Evolutionary conservation across 2,113 vertebrate genomes (phyloP), one percentile per base, ranked within the genome.

Genomic region (Thamnophis sirtalis): DNA sequence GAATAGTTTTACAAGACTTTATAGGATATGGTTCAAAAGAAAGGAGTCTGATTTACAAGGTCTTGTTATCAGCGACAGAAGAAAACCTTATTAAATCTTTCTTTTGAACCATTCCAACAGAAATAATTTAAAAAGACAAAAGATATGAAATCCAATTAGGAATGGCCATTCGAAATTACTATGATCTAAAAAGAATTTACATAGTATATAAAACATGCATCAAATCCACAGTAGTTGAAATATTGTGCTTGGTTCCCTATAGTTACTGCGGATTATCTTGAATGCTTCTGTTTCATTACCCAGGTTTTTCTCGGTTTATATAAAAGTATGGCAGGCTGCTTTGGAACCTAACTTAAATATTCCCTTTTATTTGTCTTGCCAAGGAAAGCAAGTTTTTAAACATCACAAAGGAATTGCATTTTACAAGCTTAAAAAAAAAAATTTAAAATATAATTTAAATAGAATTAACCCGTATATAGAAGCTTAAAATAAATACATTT

Each of bases 401-500:
- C 2, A 9, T 48, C 90, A 92, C 56, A 80, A 94, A 85, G 53
- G 80, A 95, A 17, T 0, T 87, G 93, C 54, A 94, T 93, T 91
- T 92, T 87, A 94, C 95, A 96, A 84, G 95, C 49, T 94, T 91
- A 93, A 73, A 95, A n/a, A 95, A 86, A 68, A 68, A 21, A n/a
- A n/a, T n/a, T 68, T 53, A 49, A 60, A 92, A 95, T 94, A 56
- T 51, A 84, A 91, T 96, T 92, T 63, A 95, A 94, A 1, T 51
- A 94, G 95, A 93, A 93, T 92, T 87, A 96, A 96, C 95, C 95
- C 90, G 88, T 94, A 96, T 94, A 94, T 56, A 94, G 89, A 87
- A 89, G 93, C 95, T 95, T 87, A 96, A 53, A 96, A 95, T 96
- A 94, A 95, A 91, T 63, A 89, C 94, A 93, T 95, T 95, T 95